Evolutionary conservation across 2,113 vertebrate species (phyloP).

Genomic region (Thalassoma bifasciatum): DNA sequence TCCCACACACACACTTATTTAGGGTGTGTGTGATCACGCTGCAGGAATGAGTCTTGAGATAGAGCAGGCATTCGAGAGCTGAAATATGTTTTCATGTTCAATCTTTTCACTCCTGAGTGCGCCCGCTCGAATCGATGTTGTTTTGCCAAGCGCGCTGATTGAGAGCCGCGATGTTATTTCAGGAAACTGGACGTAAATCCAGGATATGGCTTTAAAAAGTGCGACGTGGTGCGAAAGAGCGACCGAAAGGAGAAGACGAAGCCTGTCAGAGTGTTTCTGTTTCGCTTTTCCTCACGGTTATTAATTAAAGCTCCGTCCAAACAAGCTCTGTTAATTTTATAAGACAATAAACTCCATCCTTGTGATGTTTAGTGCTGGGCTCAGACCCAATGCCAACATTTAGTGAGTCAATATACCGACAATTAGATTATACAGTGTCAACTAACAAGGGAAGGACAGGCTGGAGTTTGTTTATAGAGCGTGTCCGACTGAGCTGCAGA

Average conservation of each 20-base stretch:
- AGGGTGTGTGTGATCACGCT: conserved; percentile 60
- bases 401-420: conserved; percentile 54
- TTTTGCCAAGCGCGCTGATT: conserved; percentile 72
- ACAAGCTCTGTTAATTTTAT: conserved; percentile 23
- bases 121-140: conserved; percentile 60
- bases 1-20: conserved; percentile 14
- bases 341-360: conserved; percentile 55
- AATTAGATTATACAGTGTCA: conserved; percentile 64
- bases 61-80: conserved; percentile 70
- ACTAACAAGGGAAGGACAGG: conserved; percentile 50
- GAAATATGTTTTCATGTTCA: conserved; percentile 78
- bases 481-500: conserved; percentile 22
- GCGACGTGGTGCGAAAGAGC: conserved; percentile 30
- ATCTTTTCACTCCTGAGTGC: conserved; percentile 61
- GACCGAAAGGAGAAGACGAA: conserved; percentile 30
- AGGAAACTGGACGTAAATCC: conserved; percentile 61
- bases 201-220: conserved; percentile 50
- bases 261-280: conserved; percentile 53
- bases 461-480: conserved; percentile 49
- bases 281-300: conserved; percentile 46
- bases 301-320: conserved; percentile 37
- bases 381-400: conserved; percentile 50
- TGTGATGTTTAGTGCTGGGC: conserved; percentile 37
- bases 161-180: conserved; percentile 70
- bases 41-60: conserved; percentile 70